Evolutionary conservation across 2,888 invertebrate genomes (phyloP), one percentile per base, ranked within the genome.

Genomic region (Dioctria rufipes): DNA sequence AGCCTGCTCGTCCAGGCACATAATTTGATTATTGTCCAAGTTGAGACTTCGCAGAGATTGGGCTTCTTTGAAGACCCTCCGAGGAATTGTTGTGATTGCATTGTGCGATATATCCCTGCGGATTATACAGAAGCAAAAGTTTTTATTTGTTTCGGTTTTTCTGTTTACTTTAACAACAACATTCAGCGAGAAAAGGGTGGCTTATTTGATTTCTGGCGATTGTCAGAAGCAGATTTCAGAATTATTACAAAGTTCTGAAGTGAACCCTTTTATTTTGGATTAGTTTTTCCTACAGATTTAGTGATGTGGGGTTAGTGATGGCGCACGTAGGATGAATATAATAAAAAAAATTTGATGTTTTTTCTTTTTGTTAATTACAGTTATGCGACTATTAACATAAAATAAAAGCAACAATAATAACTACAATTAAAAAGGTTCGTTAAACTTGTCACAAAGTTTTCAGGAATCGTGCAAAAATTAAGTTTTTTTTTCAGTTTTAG

Each of bases 71-170:
- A 98, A 92, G 43, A 96, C 95, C 85, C 96, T 93, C 78, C 94
- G 92, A 54, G 96, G 95, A 86, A 98, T 93, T 61, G 95, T 95
- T 9, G 95, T 93, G 87, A 98, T 92, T 88, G 94, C 94, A 90
- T 98, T 98, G 88, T 97, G 95, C 89, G 98, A 98, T 84, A 98
- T 91, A 88, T 98, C 98, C 89, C 98, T 98, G 93, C 40, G 83
- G 65, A 51, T 25, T 25, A 2, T 25, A 25, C 40, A 82, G 75
- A 83, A 91, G 92, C 83, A 80, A 51, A 80, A 51, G 5, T 58
- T 60, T 58, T 58, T 80, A 60, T 60, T 77, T 75, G 78, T 78
- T 65, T 40, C 6, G 25, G 37, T 67, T 67, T 78, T 66, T 78
- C 63, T 65, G 49, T 51, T 65, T 66, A 39, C 65, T 49, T 66